These are phyloP conservation scores for Noctua janthe DNA, from an alignment of 2,888 invertebrate species.

Conservation along the genomic window DNA sequence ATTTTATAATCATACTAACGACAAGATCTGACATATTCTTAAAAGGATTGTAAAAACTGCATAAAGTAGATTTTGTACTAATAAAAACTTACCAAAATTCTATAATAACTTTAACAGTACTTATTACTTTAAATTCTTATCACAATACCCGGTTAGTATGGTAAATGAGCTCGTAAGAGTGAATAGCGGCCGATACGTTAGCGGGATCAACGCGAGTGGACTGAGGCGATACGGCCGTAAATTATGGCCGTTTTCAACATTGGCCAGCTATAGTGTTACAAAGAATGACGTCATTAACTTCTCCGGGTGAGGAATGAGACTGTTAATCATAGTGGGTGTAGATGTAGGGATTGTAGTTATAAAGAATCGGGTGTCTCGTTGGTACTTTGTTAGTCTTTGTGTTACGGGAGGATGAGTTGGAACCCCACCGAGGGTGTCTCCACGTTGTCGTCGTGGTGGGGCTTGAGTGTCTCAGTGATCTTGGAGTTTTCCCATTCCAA, in stretches of 20 bases:
- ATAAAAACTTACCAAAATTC: slow-evolving; percentile 7
- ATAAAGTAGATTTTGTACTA: background rate
- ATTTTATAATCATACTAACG: no score
- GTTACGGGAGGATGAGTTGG: background rate
- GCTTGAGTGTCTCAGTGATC: no score
- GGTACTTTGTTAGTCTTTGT: slow-evolving; percentile 1
- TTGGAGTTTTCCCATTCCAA: no score
- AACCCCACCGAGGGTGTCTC: no score
- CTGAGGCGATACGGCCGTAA: slow-evolving; percentile 67
- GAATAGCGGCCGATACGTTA: slow-evolving; percentile 79
- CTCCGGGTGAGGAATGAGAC: slow-evolving; percentile 50
- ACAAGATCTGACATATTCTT: no score
- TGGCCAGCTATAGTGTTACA: slow-evolving; percentile 58
- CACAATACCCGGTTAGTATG: slow-evolving; percentile 68
- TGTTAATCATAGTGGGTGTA: slow-evolving; percentile 56
- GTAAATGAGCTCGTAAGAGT: slow-evolving; percentile 74
- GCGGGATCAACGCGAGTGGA: slow-evolving; percentile 76
- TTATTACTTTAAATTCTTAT: slow-evolving; percentile 57
- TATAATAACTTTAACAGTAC: background rate
- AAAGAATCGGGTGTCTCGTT: slow-evolving; percentile 43
- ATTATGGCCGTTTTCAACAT: slow-evolving; percentile 66
- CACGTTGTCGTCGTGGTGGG: no score
- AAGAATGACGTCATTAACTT: slow-evolving; percentile 62
- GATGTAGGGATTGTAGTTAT: slow-evolving; percentile 27
- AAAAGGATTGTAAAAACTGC: background rate